Evolutionary conservation across 2,888 invertebrate genomes (phyloP), one percentile per base, ranked within the genome.

Genomic region (Cataglyphis livida): DNA sequence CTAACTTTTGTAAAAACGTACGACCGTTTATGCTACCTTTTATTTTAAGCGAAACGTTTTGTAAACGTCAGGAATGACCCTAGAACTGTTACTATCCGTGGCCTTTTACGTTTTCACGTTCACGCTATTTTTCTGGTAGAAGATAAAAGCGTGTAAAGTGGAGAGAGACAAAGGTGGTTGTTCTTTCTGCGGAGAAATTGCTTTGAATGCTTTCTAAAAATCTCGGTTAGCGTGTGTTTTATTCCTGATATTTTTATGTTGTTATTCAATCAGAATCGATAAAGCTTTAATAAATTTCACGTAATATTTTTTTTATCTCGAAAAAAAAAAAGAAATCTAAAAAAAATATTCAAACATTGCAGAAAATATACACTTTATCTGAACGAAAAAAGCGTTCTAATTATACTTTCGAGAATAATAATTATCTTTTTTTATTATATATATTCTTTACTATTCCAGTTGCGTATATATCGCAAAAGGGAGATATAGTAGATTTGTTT

Each of bases 71-170:
- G 66, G 74, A 81, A 85, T 57, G 78, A 65, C 61, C 65, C 74
- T 61, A 82, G 71, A 81, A 66, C 51, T 48, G 81, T 82, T 76
- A 68, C 81, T 76, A 61, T 28, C 48, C 70, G 74, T 78, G 41
- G 44, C 57, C 85, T 79, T 81, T 74, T 61, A 57, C 64, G 65
- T 73, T 81, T 75, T 62, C 86, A 86, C 84, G 86, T 84, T 74
- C 78, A 38, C 81, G 41, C 76, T 84, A 84, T 84, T 86, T 88
- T 83, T 87, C 86, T 57, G 76, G 68, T 70, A 70, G 73, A 78
- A 88, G 68, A 84, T 86, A 84, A 88, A 88, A 81, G 88, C 38
- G 61, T 68, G 81, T 51, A 71, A 76, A 81, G 57, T 62, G 62
- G 61, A 64, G 70, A 59, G 65, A 73, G 65, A 81, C 75, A 66